Percentiles rank a stretch among this genome's conserved stretches.
Evolutionary conservation across 1,140 invertebrate species (phyloP).

Genomic region (Cryptotermes secundus): DNA sequence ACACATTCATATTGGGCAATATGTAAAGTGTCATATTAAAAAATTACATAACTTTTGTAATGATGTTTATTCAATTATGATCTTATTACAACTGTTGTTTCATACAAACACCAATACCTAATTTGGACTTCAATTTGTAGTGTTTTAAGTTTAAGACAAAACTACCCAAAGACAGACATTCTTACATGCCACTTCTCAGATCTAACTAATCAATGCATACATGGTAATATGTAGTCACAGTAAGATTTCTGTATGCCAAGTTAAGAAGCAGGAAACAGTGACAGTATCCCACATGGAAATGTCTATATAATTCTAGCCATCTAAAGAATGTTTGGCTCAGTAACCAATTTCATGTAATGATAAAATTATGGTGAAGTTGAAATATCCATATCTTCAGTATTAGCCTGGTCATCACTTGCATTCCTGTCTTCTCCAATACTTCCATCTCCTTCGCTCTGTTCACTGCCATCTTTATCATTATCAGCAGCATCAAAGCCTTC

Average conservation of each 20-base stretch:
- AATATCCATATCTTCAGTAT: conserved; percentile 61
- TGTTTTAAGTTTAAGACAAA: neutral
- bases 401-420: conserved; percentile 38
- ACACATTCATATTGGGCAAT: too few species aligned
- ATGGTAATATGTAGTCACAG: neutral
- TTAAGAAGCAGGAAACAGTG: neutral
- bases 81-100: too few species aligned
- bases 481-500: conserved; percentile 48
- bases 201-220: neutral
- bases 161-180: too few species aligned
- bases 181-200: neutral
- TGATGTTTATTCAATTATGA: too few species aligned
- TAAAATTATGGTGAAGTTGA: conserved; percentile 43
- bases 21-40: too few species aligned
- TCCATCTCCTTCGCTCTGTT: conserved; percentile 39
- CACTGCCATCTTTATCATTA: conserved; percentile 34
- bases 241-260: neutral
- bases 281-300: too few species aligned
- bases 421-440: conserved; percentile 34
- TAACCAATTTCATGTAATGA: neutral
- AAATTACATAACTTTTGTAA: too few species aligned
- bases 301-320: neutral
- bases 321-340: neutral
- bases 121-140: neutral
- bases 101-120: too few species aligned